Percentiles rank a stretch among this genome's conserved stretches.
phyloP scores from a whole-genome alignment of 2,113 vertebrate species.

The Laterallus jamaicensis region DNA sequence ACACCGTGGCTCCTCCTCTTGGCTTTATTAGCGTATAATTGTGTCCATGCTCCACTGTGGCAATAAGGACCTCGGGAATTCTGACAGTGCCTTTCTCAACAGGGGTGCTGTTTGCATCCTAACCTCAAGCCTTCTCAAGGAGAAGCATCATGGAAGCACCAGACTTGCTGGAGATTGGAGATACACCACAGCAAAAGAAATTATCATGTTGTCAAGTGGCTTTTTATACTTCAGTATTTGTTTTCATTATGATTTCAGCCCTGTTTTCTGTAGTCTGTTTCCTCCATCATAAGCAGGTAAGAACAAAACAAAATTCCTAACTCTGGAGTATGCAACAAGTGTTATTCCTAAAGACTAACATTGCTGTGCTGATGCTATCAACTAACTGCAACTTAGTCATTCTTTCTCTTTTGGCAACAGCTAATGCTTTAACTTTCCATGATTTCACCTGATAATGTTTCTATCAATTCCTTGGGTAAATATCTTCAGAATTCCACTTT shows the following conservation, averaged over 20 bases:
- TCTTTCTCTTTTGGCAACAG: background rate
- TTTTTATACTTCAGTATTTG: background rate
- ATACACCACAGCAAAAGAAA: background rate
- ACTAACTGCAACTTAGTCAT: background rate
- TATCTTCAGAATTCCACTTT: background rate
- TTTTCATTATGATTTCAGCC: background rate
- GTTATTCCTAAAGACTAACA: background rate
- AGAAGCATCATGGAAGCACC: background rate
- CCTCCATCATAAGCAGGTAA: constrained; percentile 35
- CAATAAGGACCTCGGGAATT: background rate
- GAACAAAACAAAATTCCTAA: background rate
- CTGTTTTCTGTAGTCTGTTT: background rate
- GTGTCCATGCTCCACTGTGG: background rate
- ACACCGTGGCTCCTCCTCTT: constrained; percentile 19
- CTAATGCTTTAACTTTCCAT: background rate
- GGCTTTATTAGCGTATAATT: background rate
- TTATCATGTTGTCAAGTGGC: fast-evolving
- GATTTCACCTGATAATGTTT: background rate
- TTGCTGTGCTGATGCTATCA: background rate
- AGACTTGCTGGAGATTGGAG: background rate
- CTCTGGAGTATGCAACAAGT: background rate
- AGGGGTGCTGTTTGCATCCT: background rate
- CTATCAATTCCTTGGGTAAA: background rate
- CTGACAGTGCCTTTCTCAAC: background rate
- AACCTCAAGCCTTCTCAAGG: background rate